Evolutionary conservation across 2,797 vertebrate genomes (phyloP), one percentile per base, ranked within the genome.

Genomic region (Anas bahamensis): DNA sequence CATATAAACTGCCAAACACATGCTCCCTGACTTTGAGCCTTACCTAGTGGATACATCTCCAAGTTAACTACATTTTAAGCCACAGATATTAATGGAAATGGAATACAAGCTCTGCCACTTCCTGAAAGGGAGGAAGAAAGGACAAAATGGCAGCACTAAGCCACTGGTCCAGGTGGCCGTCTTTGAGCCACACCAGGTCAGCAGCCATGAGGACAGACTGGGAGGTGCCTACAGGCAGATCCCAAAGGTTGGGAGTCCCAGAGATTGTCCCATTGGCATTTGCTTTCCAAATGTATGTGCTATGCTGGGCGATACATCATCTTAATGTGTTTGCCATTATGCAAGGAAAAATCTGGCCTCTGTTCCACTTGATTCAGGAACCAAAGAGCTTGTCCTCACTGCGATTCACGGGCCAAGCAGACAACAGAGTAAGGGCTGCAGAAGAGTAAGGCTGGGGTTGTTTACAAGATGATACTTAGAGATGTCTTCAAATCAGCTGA

Each of bases 321-420:
- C 65, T 53, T 23, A 64, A n/a, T 50, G 57, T 77, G 57, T 80
- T 95, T 93, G 44, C 35, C 41, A 22, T 88, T 86, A 37, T 35
- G 48, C 35, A 83, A 44, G 73, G 39, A 13, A 66, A 80, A 95
- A 83, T n/a, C 44, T 21, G 11, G 89, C 55, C 35, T 88, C 70
- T n/a, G 6, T 50, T 75, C 22, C 46, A 56, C 59, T 89, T 10
- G 3, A 8, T 73, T 56, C 53, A 48, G 57, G 37, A 65, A 7
- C 83, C 44, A 83, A 83, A 63, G 35, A 82, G 35, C 55, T 91
- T 82, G 72, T 87, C 88, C 64, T 90, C 91, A 60, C 48, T 46
- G 65, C 29, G 56, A 7, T 63, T 35, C 9, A 2, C 19, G 74
- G 59, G 69, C 69, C 4, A 7, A 57, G 46, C 33, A 77, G 50